These are phyloP conservation scores for Propithecus deckenii DNA, from an alignment of 2,797 vertebrate genomes.

Conservation along the genomic window DNA sequence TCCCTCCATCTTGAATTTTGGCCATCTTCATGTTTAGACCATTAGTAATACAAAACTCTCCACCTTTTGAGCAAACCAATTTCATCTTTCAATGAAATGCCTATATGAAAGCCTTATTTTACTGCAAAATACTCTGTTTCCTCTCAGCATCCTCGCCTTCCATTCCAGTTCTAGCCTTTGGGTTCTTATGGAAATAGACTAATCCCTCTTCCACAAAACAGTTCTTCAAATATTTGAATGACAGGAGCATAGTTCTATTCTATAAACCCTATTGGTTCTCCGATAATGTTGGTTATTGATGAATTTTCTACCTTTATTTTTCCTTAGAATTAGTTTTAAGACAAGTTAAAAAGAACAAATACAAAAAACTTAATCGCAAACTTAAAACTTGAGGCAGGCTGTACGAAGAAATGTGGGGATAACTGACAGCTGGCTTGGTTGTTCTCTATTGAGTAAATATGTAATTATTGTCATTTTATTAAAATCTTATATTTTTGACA, in stretches of 20 bases:
- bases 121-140: neutral
- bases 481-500: neutral
- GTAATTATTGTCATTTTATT: neutral
- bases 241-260: neutral
- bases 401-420: neutral
- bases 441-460: neutral
- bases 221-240: neutral
- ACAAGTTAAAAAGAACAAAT: constrained; percentile 16
- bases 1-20: neutral
- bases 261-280: neutral
- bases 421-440: neutral
- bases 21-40: neutral
- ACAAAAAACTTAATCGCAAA: neutral
- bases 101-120: neutral
- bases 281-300: neutral
- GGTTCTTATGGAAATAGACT: neutral
- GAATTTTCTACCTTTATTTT: neutral
- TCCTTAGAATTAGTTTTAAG: constrained; percentile 24
- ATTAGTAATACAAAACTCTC: neutral
- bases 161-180: neutral
- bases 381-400: neutral
- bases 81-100: neutral
- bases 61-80: neutral
- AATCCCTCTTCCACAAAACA: neutral
- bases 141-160: neutral